Base-by-base conservation (phyloP, 1,140 invertebrate species). In the Aphaenogaster rudis region DNA sequence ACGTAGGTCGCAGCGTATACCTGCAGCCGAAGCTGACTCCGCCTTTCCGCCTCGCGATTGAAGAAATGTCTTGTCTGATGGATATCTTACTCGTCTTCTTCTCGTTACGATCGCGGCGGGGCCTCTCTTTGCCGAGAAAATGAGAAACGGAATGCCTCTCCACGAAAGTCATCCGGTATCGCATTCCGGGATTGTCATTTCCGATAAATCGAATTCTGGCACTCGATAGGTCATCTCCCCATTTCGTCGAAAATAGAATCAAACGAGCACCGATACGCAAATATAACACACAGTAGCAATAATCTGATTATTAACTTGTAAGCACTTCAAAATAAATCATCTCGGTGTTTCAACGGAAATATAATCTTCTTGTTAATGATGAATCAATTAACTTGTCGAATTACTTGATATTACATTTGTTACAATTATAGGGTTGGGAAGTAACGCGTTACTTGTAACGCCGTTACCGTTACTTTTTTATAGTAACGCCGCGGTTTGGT, bases 1-100 rank as follows among this genome's bases (percentile, higher is more conserved):
- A 88, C 86, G 36, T 15, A 72, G 81, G 84, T 85, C 71, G 45
- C 71, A 72, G 69, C 59, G 67, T 48, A 45, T 61, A 50, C 7
- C 64, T 69, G 17, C 33, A 45, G 11, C 13, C 66, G 39, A 11
- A 72, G 80, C 52, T 64, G 71, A 78, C 86, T 61, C 45, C 50
- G 50, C 45, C 64, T 66, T 87, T 71, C 50, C 63, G 57, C 50
- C 21, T 48, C n/a, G 77, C 33, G 48, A 61, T 61, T 45, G 39
- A 77, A 77, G 74, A 71, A 63, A 63, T n/a, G 33, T 74, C 50
- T n/a, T 33, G 42, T 54, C 52, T 21, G 63, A 74, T 39, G 72
- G 52, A 66, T 76, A 79, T 86, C 79, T 59, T 45, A 72, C 3
- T 36, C 76, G 39, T 48, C 36, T 61, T 6, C 15, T 45, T 78